Base-by-base conservation (phyloP, 2,113 vertebrate species). In the Rhinichthys klamathensis region DNA sequence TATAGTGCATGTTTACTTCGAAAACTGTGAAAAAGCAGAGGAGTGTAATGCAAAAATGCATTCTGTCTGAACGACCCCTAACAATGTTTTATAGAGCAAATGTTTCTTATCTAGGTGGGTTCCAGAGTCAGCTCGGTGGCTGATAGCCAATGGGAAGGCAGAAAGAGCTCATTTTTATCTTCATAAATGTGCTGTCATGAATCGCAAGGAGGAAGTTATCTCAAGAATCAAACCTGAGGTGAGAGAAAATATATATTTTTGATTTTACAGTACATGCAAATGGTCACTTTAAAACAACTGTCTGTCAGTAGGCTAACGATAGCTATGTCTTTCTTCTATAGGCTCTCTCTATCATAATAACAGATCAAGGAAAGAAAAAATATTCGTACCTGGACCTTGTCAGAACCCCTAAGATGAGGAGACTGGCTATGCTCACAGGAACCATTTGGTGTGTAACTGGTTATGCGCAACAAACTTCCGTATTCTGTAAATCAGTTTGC, bases 91-190 rank as follows among this genome's bases (percentile, higher is more conserved):
- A 67, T 49, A 67, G 11, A 63, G 12, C 3, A 46, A 23, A 54
- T 44, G 18, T 82, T 6, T 74, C 38, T 87, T 49, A 8, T 82
- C 2, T 30, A 98, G 97, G 93, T 98, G 97, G 96, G 90, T 97
- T 83, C 97, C 97, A 35, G 97, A 98, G 90, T 98, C 97, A 0
- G 97, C 96, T 13, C 92, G 96, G 76, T 98, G 97, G 97, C 95
- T 98, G 80, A 95, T 98, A 88, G 95, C 96, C 79, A 96, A 95
- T 1, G 96, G 96, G 80, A 93, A 93, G 51, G 82, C 94, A 60
- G 89, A 93, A 23, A 90, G 94, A 89, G 97, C 97, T 83, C 94
- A 95, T 77, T 89, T 27, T 58, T 95, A 96, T 89, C 90, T 99
- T 89, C 87, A 92, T 23, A 93, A 41, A 87, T 98, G 97, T 91